Evolutionary conservation across 2,113 vertebrate species (phyloP).

Genomic region (Poeciliopsis prolifica): DNA sequence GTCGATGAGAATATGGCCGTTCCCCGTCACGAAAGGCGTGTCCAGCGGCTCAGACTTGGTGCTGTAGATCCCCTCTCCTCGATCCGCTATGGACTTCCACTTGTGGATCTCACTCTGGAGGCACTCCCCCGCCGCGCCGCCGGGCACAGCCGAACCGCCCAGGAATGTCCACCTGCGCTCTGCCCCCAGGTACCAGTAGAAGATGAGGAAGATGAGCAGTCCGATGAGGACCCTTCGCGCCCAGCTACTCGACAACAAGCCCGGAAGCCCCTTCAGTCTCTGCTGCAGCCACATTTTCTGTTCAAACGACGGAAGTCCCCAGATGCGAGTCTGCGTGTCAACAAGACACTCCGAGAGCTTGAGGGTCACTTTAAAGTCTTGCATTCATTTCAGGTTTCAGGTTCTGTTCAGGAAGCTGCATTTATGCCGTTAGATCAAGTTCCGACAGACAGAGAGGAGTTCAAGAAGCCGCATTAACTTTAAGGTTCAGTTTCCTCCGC

Average conservation of each 20-base stretch:
- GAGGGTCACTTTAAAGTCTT: not conserved
- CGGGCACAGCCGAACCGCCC: slow-evolving; percentile 69
- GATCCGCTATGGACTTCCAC: slow-evolving; percentile 80
- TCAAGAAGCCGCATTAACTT: not conserved
- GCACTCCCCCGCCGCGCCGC: slow-evolving; percentile 82
- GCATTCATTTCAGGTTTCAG: not conserved
- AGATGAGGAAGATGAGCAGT: slow-evolving; percentile 84
- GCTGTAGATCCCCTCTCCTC: slow-evolving; percentile 74
- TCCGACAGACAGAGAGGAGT: not conserved
- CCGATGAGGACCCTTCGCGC: slow-evolving; percentile 86
- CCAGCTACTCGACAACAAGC: slow-evolving; percentile 95
- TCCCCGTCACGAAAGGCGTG: slow-evolving; percentile 86
- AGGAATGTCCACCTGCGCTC: slow-evolving; percentile 77
- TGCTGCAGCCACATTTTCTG: slow-evolving; percentile 89
- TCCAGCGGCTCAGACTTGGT: slow-evolving; percentile 66
- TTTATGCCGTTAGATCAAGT: not conserved
- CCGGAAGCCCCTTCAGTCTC: slow-evolving; percentile 91
- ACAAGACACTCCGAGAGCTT: slow-evolving; percentile 3
- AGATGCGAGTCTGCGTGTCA: not conserved
- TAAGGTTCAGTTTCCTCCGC: slow-evolving; percentile 1
- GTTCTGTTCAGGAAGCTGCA: not conserved
- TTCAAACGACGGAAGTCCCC: not conserved
- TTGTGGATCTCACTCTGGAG: slow-evolving; percentile 83
- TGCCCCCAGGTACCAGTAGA: slow-evolving; percentile 87
- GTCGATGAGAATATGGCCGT: slow-evolving; percentile 88